phyloP scores from a whole-genome alignment of 1,140 invertebrate genomes.

The Caenorhabditis latens region DNA sequence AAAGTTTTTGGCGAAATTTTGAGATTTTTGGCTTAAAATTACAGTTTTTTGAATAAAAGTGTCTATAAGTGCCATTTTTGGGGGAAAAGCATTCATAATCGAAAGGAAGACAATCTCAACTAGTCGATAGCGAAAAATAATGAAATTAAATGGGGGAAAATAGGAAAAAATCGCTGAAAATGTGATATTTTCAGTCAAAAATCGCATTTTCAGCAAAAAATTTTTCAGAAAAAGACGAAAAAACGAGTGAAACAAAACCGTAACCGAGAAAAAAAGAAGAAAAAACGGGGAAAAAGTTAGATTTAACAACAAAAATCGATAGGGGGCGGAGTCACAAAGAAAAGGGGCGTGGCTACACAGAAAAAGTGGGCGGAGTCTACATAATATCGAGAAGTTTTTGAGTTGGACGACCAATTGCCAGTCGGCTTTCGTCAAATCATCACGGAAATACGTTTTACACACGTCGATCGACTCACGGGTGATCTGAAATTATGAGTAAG shows the following conservation, averaged over 20 bases:
- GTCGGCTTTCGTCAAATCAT: conserved; percentile 93
- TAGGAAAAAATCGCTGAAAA: background rate
- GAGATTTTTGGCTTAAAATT: conserved; percentile 12
- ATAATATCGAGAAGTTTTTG: conserved; percentile 98
- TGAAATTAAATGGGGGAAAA: background rate
- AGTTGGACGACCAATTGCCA: conserved; percentile 98
- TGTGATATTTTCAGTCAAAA: too few species aligned
- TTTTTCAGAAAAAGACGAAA: background rate
- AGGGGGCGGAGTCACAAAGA: background rate
- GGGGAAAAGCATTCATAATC: conserved; percentile 1
- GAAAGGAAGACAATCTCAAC: background rate
- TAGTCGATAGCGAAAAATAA: background rate
- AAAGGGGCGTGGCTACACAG: background rate
- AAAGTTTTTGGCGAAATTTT: background rate
- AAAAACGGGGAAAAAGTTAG: background rate
- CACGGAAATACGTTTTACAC: conserved; percentile 98
- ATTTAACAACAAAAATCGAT: background rate
- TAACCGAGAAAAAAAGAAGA: conserved; percentile 18
- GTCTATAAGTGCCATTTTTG: too few species aligned
- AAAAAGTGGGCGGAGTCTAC: conserved; percentile 78
- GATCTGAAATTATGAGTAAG: too few species aligned
- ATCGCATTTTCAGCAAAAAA: too few species aligned
- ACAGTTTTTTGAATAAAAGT: too few species aligned
- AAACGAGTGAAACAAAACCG: conserved; percentile 18
- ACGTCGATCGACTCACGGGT: conserved; percentile 96